These are phyloP conservation scores for Ptyas mucosa DNA, from an alignment of 2,113 vertebrate genomes.

Conservation along the genomic window DNA sequence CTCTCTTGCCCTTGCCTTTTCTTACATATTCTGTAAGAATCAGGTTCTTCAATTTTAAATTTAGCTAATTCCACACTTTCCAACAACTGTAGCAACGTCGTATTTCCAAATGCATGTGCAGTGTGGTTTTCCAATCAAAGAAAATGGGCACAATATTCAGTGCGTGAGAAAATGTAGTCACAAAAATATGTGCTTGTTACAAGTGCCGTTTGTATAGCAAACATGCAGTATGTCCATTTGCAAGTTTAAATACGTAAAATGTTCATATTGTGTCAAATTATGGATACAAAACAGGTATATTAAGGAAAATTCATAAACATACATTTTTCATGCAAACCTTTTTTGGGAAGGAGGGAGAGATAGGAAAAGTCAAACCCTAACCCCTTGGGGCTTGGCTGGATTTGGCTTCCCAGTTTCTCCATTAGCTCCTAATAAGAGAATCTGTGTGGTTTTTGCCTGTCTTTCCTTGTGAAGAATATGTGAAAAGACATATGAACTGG, in stretches of 20 bases:
- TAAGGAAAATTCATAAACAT: background rate
- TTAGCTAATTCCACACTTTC: background rate
- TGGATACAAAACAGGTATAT: background rate
- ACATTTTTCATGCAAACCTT: background rate
- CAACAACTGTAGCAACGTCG: background rate
- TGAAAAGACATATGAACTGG: background rate
- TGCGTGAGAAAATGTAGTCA: background rate
- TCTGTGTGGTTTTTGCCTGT: background rate
- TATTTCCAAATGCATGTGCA: background rate
- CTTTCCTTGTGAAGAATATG: background rate
- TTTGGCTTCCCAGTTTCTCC: background rate
- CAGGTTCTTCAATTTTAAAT: background rate
- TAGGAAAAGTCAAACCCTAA: background rate
- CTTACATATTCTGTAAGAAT: background rate
- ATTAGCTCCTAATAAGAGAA: background rate
- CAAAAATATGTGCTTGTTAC: background rate
- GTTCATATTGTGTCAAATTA: background rate
- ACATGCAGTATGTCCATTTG: background rate
- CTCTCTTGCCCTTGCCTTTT: background rate
- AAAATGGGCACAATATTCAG: background rate
- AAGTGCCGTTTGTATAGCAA: background rate
- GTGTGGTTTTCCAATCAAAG: background rate
- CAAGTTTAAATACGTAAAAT: background rate
- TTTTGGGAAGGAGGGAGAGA: background rate
- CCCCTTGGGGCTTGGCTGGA: background rate